A percentile compares a stretch with the other conserved stretches of the same genome.
Evolutionary conservation across 2,113 vertebrate genomes (phyloP).

Genomic region (Paracanthobrama guichenoti): DNA sequence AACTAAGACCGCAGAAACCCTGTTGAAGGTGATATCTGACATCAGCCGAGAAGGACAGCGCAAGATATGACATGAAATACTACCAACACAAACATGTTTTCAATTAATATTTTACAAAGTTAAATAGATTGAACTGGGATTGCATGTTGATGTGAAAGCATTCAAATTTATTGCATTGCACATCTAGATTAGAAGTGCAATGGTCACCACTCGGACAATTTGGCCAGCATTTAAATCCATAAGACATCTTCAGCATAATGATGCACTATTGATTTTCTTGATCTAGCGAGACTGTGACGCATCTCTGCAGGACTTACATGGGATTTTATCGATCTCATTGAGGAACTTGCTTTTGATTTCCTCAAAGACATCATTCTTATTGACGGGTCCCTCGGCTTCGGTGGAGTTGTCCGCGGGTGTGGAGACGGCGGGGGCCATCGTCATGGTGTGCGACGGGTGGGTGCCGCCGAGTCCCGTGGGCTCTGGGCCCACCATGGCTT

Average conservation of each 20-base stretch:
- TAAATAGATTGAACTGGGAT: neutral
- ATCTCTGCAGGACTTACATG: slow-evolving; percentile 77
- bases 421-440: slow-evolving; percentile 68
- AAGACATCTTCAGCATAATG: neutral
- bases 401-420: slow-evolving; percentile 80
- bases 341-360: slow-evolving; percentile 91
- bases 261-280: neutral
- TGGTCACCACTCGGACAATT: no score
- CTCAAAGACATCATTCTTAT: slow-evolving; percentile 85
- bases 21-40: neutral
- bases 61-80: neutral
- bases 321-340: slow-evolving; percentile 93
- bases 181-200: neutral
- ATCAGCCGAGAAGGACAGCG: neutral
- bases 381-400: slow-evolving; percentile 67
- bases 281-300: neutral
- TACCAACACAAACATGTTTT: neutral
- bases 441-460: slow-evolving; percentile 58
- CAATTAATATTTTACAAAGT: neutral
- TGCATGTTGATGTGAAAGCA: neutral
- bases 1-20: no score
- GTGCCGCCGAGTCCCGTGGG: slow-evolving; percentile 71
- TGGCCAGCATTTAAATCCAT: neutral
- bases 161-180: neutral
- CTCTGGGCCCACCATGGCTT: slow-evolving; percentile 70